Percentiles rank a stretch among this genome's conserved stretches.
Conservation (phyloP, 2,888 invertebrate species). For the Colletes collaris region DNA sequence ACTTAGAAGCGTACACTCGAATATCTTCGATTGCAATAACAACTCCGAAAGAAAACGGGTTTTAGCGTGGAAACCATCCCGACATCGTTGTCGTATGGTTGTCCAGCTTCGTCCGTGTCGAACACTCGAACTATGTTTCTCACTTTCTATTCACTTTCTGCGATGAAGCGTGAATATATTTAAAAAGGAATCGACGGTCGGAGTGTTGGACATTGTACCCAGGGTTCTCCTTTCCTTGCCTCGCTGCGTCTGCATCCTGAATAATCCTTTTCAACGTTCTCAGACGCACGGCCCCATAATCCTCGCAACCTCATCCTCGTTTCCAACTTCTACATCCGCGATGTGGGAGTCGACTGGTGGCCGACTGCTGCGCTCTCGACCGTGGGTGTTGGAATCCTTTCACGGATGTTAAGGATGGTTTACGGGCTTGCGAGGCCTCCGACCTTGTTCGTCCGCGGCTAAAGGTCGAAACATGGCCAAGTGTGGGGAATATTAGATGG, state of each 20-base stretch:
- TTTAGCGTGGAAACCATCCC: not conserved
- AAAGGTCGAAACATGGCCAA: constrained; percentile 71
- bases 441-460: constrained; percentile 75
- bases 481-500: constrained; percentile 60
- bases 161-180: not conserved
- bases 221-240: constrained; percentile 3
- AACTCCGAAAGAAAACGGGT: not conserved
- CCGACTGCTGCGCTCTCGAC: constrained; percentile 59
- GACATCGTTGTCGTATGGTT: too few relatives aligned
- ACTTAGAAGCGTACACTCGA: too few relatives aligned
- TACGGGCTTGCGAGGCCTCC: constrained; percentile 71
- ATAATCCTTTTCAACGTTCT: constrained; percentile 37
- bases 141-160: not conserved
- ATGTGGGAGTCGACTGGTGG: constrained; percentile 67
- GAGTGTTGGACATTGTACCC: not conserved
- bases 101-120: not conserved
- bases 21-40: not conserved
- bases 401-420: constrained; percentile 77
- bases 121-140: not conserved
- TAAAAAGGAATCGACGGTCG: not conserved
- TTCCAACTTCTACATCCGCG: constrained; percentile 57
- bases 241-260: constrained; percentile 1
- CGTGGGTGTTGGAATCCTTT: constrained; percentile 78
- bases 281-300: constrained; percentile 53
- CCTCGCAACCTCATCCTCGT: constrained; percentile 56